These are phyloP conservation scores for Elysia crispata DNA, from an alignment of 2,888 invertebrate genomes.

Conservation along the genomic window DNA sequence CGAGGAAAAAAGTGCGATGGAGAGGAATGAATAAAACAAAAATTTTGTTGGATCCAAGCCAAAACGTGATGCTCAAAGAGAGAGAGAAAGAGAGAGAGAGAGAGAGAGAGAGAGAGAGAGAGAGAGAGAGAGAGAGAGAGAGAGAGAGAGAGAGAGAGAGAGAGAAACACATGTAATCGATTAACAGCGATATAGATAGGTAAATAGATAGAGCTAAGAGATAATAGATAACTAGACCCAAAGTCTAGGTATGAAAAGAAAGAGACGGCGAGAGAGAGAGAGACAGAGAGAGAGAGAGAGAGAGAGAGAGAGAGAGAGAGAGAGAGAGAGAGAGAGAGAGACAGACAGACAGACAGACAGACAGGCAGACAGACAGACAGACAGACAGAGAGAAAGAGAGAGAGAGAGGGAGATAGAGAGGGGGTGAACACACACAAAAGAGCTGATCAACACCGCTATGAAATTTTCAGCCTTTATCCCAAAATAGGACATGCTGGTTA, in stretches of 20 bases:
- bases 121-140: slow-evolving; percentile 23
- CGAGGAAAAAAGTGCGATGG: no score
- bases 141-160: slow-evolving; percentile 27
- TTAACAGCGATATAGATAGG: no score
- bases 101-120: slow-evolving; percentile 13
- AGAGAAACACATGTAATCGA: not conserved
- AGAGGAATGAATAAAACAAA: no score
- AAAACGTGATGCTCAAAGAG: not conserved
- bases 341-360: slow-evolving; percentile 26
- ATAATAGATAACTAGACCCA: not conserved
- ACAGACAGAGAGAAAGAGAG: slow-evolving; percentile 11
- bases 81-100: slow-evolving; percentile 2
- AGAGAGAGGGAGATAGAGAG: slow-evolving; percentile 30
- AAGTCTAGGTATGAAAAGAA: slow-evolving; percentile 3
- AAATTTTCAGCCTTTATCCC: not conserved
- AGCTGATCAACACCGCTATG: not conserved
- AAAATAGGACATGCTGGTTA: not conserved
- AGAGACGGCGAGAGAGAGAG: not conserved
- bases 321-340: slow-evolving; percentile 14
- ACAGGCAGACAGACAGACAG: not conserved
- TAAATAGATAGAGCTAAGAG: slow-evolving; percentile 17
- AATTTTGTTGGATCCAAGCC: no score
- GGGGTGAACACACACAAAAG: not conserved
- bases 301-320: not conserved
- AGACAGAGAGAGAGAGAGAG: slow-evolving; percentile 19